Evolutionary conservation across 2,113 vertebrate species (phyloP).

Genomic region (Anser brachyrhynchus): DNA sequence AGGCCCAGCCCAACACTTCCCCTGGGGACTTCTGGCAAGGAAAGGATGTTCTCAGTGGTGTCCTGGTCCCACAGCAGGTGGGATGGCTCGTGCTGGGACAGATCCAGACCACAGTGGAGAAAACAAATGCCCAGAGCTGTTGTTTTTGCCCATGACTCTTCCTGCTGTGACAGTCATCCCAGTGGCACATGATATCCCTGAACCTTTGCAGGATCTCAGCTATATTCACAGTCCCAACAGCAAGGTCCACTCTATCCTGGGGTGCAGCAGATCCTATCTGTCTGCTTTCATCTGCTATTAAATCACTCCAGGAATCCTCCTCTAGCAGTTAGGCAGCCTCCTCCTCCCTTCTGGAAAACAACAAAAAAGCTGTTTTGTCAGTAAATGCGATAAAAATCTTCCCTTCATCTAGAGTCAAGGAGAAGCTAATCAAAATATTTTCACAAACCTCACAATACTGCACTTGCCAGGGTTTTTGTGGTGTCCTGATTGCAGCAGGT

Average conservation of each 20-base stretch:
- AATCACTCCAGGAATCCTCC: constrained; percentile 49
- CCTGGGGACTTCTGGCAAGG: neutral
- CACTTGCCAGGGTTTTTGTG: neutral
- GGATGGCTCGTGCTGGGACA: accelerated
- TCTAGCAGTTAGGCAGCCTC: constrained; percentile 30
- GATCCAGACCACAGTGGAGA: neutral
- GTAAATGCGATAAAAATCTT: constrained; percentile 64
- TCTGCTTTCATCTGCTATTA: constrained; percentile 51
- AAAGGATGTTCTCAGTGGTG: neutral
- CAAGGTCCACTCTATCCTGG: neutral
- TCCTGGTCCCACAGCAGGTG: neutral
- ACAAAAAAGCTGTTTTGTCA: constrained; percentile 41
- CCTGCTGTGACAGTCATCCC: neutral
- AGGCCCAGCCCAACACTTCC: neutral
- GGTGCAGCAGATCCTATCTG: constrained; percentile 16
- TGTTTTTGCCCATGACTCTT: neutral
- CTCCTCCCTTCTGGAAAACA: neutral
- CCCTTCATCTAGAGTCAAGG: constrained; percentile 33
- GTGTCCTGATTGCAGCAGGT: neutral
- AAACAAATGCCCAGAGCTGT: neutral
- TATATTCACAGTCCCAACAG: neutral
- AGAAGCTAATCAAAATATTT: constrained; percentile 48
- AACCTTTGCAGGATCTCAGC: neutral
- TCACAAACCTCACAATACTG: neutral
- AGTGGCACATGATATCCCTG: neutral